Base-by-base conservation (phyloP, 2,888 invertebrate species). In the Embidobia sp. region DNA sequence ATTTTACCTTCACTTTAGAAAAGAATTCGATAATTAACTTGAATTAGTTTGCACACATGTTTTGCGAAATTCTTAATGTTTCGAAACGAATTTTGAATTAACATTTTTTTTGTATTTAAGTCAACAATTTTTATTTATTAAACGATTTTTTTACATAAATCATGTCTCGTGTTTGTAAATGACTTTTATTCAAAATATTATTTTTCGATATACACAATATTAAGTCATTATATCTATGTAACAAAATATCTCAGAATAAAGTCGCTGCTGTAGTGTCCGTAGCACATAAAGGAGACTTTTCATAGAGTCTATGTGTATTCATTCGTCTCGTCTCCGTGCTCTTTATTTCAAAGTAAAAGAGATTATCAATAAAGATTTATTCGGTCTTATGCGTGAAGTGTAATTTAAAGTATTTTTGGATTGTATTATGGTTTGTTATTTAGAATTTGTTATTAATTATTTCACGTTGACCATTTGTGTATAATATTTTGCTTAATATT, bases 311-410 rank as follows among this genome's bases (percentile, higher is more conserved):
- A 16, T 19, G 37, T 35, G 63, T 49, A 73, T 73, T 73, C 73
- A 73, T 73, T 64, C 72, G 72, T 48, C 72, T 72, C 63, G 72
- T 72, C 61, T 63, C 63, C 10, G 55, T 22, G 42, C 31, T 64
- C 55, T 72, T 72, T 64, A 64, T 64, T 72, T 31, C 63, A n/a
- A 16, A 53, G 35, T 42, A 72, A 72, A 72, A 72, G 72, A 72
- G 72, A 72, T 72, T 72, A 72, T 72, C 72, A 72, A 64, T 72
- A 64, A 55, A 72, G 72, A 72, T 72, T 74, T 61, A 67, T 67
- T 74, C 51, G 11, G 33, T 33, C 3, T 16, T 51, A 31, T 33
- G 8, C 33, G 33, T 33, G 18, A 33, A 51, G 35, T 51, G 31
- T 29, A 46, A 74, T 66, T 49, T 57, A 19, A 66, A 48, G 40